These are phyloP conservation scores for Falco biarmicus DNA, from an alignment of 2,797 vertebrate species.

Conservation along the genomic window DNA sequence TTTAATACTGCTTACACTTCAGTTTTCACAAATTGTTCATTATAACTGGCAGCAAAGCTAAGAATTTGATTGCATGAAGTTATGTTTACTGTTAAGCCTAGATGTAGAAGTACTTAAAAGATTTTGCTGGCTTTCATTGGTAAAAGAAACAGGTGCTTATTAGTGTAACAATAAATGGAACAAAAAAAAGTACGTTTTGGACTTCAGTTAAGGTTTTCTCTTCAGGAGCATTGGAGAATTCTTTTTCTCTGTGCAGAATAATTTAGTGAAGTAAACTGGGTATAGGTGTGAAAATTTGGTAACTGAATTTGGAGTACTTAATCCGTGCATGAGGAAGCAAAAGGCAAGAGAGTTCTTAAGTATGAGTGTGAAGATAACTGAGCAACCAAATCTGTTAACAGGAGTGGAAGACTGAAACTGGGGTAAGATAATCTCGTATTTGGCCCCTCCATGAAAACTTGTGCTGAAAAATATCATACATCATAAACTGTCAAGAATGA, in stretches of 20 bases:
- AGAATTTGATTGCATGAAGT: background rate
- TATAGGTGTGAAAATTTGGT: background rate
- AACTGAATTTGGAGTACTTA: background rate
- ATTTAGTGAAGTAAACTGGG: background rate
- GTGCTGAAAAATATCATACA: background rate
- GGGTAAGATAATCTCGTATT: background rate
- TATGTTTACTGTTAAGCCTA: background rate
- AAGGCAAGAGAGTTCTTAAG: background rate
- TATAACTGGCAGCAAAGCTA: background rate
- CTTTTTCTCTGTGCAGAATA: background rate
- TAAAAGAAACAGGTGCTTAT: background rate
- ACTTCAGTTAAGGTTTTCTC: background rate
- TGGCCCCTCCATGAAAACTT: background rate
- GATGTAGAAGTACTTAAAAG: background rate
- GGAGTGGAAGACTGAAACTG: background rate
- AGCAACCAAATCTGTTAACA: background rate
- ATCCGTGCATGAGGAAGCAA: background rate
- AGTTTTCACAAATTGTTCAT: background rate
- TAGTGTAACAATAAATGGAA: background rate
- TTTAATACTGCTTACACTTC: background rate
- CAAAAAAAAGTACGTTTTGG: background rate
- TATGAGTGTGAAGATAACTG: background rate
- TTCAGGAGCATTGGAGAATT: background rate
- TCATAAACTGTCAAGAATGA: background rate
- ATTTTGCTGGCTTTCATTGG: background rate